A percentile compares a stretch with the other conserved stretches of the same genome.
Conservation (phyloP, 92 coral and sea anemone species). For the Porites rus region DNA sequence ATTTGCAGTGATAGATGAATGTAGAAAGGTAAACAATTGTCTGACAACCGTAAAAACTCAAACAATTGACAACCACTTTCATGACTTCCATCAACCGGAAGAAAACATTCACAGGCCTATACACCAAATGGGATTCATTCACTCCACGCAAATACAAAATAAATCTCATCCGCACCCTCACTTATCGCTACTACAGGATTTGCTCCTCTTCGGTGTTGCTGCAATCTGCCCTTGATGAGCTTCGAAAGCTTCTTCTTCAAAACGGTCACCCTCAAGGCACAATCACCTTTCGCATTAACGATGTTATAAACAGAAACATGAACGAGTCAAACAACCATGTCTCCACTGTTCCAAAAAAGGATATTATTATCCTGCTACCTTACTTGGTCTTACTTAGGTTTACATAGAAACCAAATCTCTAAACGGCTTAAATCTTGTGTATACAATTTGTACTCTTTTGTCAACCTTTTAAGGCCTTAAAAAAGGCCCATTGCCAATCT, state of each 20-base stretch:
- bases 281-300: neutral
- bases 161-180: neutral
- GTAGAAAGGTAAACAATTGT: too few relatives aligned
- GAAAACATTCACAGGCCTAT: neutral
- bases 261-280: neutral
- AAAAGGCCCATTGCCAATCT: too few relatives aligned
- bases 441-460: neutral
- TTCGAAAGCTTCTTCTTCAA: neutral
- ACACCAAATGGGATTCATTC: conserved; percentile 6
- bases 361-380: too few relatives aligned
- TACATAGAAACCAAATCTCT: neutral
- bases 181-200: neutral
- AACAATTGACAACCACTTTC: too few relatives aligned
- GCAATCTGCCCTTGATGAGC: neutral
- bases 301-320: neutral
- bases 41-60: too few relatives aligned
- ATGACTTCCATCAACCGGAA: too few relatives aligned
- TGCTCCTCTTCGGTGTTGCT: neutral
- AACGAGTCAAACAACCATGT: neutral
- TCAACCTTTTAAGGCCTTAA: neutral
- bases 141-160: conserved; percentile 5
- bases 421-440: neutral
- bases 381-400: too few relatives aligned
- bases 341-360: too few relatives aligned
- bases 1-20: too few relatives aligned